Base-by-base conservation (phyloP, 2,888 invertebrate species). In the Folsomia candida region DNA sequence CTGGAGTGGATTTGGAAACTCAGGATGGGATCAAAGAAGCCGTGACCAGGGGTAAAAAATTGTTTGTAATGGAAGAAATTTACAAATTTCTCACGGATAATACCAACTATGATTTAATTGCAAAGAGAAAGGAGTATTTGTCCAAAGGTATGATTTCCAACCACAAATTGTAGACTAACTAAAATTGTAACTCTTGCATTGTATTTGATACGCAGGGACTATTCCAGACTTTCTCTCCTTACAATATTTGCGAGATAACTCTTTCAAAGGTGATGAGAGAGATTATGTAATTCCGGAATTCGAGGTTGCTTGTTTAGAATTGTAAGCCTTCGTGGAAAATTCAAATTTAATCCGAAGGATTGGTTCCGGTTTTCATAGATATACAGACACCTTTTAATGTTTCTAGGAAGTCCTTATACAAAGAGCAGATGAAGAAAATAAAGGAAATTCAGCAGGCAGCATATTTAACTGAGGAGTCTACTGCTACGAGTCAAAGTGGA, bases 391-490 rank as follows among this genome's bases (percentile, higher is more conserved):
- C 4, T 37, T 37, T 37, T 9, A 37, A 9, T 37, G 37, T 60
- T 61, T 62, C 20, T 24, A 70, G 72, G 29, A 72, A 72, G 28
- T 69, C 66, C 47, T 67, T 72, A n/a, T 72, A 67, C 26, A 54
- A 60, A n/a, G 69, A 67, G 24, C 69, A 72, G 27, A 72, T 72
- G 72, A 54, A 69, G 25, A 51, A 67, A 58, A 51, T 72, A n/a
- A 62, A 63, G 14, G 69, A 72, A 37, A 22, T 68, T 2, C 71
- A 72, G 37, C 71, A 72, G 37, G 37, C 37, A 37, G 4, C 37
- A 4, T 37, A 37, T 37, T 4, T 37, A 14, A 14, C 6, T 9
- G 37, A 37, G 37, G 37, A 37, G 37, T 9, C 37, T 14, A 37
- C 14, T 37, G 37, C 4, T 37, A 37, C 37, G 37, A 9, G 37